phyloP scores from a whole-genome alignment of 2,797 vertebrate genomes.

The Champsocephalus esox region DNA sequence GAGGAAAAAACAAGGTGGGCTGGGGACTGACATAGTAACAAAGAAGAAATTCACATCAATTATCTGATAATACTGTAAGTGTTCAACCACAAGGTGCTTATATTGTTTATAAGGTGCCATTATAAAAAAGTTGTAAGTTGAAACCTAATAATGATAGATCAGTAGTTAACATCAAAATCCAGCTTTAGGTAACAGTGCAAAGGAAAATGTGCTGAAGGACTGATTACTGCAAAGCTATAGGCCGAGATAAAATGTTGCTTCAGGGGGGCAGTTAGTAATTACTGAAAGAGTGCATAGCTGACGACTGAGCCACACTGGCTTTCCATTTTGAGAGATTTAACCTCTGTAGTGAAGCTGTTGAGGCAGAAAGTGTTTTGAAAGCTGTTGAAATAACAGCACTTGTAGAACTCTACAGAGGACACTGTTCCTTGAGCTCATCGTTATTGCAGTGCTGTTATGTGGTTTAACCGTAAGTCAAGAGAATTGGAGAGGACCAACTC shows the following conservation, averaged over 20 bases:
- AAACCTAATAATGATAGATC: neutral
- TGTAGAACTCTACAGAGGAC: constrained; percentile 37
- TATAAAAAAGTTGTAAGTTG: neutral
- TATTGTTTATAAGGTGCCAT: neutral
- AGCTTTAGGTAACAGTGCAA: constrained; percentile 13
- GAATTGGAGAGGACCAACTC: constrained; percentile 15
- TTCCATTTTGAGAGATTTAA: constrained; percentile 46
- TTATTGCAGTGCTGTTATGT: constrained; percentile 31
- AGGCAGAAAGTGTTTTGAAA: constrained; percentile 14
- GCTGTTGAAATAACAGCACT: constrained; percentile 42
- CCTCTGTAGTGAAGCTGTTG: constrained; percentile 17
- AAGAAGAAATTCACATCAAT: constrained; percentile 10
- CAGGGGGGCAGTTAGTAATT: constrained; percentile 35
- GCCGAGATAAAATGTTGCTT: constrained; percentile 48
- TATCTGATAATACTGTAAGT: constrained; percentile 5
- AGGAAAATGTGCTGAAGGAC: constrained; percentile 18
- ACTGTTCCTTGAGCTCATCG: constrained; percentile 28
- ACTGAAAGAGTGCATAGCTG: constrained; percentile 33
- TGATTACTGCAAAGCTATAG: constrained; percentile 23
- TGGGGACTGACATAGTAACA: constrained; percentile 3
- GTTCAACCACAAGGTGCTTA: neutral
- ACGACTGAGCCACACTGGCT: constrained; percentile 28
- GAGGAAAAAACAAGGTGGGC: constrained; percentile 19
- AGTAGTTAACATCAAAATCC: constrained; percentile 11
- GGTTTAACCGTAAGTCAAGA: constrained; percentile 21